These are phyloP conservation scores for Prionailurus viverrinus DNA, from an alignment of 2,113 vertebrate genomes.

Conservation along the genomic window DNA sequence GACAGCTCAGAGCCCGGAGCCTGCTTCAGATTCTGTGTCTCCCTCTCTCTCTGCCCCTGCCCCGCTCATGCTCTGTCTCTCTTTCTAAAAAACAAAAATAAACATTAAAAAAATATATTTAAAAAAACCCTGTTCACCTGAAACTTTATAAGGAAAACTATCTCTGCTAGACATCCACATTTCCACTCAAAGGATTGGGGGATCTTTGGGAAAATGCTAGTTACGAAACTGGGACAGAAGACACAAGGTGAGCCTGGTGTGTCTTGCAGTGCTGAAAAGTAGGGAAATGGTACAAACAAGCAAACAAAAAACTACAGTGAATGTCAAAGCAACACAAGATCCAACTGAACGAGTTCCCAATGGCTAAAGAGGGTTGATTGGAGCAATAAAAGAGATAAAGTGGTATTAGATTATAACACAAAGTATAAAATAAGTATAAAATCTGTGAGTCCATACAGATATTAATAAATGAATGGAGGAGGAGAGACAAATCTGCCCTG, in stretches of 20 bases:
- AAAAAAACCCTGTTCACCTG: background rate
- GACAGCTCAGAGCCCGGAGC: too few species aligned
- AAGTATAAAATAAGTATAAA: background rate
- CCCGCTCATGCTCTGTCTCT: too few species aligned
- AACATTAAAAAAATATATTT: too few species aligned
- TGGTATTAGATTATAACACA: background rate
- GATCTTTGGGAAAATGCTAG: constrained; percentile 6
- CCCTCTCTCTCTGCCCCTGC: too few species aligned
- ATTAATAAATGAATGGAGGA: background rate
- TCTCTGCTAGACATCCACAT: background rate
- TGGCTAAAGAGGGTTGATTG: background rate
- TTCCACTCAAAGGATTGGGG: background rate
- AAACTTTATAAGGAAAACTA: background rate
- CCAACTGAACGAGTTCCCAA: background rate
- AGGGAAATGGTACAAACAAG: background rate
- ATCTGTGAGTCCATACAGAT: background rate
- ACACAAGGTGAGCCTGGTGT: background rate
- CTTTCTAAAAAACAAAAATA: too few species aligned
- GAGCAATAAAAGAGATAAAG: background rate
- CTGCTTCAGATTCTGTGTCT: too few species aligned
- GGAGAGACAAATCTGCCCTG: too few species aligned
- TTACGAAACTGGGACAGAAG: background rate
- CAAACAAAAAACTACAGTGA: background rate
- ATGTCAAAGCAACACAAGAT: background rate
- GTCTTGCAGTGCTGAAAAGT: background rate